Evolutionary conservation across 2,797 vertebrate genomes (phyloP).

Genomic region (Leucoraja ocellata): DNA sequence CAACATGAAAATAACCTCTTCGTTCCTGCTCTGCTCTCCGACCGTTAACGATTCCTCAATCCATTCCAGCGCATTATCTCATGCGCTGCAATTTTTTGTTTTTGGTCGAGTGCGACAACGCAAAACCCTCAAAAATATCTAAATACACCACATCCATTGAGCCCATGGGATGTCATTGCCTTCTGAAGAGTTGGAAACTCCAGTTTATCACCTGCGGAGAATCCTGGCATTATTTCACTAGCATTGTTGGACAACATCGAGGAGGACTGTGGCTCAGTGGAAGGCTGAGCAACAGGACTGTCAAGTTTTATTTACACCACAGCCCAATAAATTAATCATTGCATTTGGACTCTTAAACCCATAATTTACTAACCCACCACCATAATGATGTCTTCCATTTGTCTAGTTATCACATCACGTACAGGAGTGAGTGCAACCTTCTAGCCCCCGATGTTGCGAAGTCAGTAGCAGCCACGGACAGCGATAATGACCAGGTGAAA

Average conservation of each 20-base stretch:
- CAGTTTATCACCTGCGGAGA: too few relatives aligned
- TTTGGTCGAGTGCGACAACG: too few relatives aligned
- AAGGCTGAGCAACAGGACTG: neutral
- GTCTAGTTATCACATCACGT: neutral
- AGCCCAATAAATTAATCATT: neutral
- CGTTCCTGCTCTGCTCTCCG: too few relatives aligned
- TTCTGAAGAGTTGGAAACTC: neutral
- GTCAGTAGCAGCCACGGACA: neutral
- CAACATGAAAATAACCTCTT: too few relatives aligned
- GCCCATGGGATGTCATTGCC: neutral
- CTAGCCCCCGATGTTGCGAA: neutral
- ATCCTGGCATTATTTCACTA: too few relatives aligned
- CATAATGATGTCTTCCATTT: neutral
- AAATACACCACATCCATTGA: too few relatives aligned
- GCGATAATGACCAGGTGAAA: neutral
- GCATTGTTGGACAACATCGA: neutral
- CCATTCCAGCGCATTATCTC: too few relatives aligned
- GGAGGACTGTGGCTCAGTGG: too few relatives aligned
- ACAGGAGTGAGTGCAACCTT: neutral
- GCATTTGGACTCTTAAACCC: neutral
- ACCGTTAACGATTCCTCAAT: too few relatives aligned
- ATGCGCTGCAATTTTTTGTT: too few relatives aligned
- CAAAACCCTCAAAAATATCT: too few relatives aligned
- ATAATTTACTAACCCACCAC: neutral
- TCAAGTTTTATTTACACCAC: neutral